Percentiles rank a stretch among this genome's conserved stretches.
phyloP scores from a whole-genome alignment of 2,797 vertebrate genomes.

The Gorsachius magnificus region DNA sequence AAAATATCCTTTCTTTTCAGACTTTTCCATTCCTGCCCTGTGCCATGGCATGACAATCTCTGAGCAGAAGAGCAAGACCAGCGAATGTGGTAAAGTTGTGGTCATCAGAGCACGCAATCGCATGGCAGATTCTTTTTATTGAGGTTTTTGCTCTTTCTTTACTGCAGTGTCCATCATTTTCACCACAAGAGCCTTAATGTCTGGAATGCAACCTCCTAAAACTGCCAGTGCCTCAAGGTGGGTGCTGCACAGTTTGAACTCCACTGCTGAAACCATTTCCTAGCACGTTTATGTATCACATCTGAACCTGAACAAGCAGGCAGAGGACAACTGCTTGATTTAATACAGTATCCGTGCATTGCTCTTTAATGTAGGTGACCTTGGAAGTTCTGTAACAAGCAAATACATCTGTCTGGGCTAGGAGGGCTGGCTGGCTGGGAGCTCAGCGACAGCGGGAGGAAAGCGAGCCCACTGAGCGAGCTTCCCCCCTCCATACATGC shows the following conservation, averaged over 20 bases:
- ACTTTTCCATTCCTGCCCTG: background rate
- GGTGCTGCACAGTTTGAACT: background rate
- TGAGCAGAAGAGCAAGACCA: background rate
- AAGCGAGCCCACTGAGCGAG: conserved; percentile 8
- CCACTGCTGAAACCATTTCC: conserved; percentile 17
- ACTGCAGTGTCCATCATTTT: background rate
- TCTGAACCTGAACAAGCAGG: background rate
- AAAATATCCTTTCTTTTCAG: background rate
- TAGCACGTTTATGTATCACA: background rate
- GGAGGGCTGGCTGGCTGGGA: background rate
- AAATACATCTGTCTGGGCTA: conserved; percentile 8
- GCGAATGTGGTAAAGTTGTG: background rate
- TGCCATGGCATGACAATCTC: background rate
- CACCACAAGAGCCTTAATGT: background rate
- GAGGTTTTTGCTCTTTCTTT: conserved; percentile 6
- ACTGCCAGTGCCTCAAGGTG: conserved; percentile 4
- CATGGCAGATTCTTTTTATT: background rate
- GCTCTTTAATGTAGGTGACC: background rate
- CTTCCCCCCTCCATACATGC: background rate
- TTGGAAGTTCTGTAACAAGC: conserved; percentile 6
- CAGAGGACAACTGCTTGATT: conserved; percentile 19
- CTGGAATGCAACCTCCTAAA: conserved; percentile 52
- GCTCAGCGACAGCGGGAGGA: background rate
- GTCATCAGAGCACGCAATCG: background rate
- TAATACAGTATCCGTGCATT: background rate